Percentiles rank a stretch among this genome's conserved stretches.
Conservation (phyloP, 2,888 invertebrate species). For the Portevinia maculata region DNA sequence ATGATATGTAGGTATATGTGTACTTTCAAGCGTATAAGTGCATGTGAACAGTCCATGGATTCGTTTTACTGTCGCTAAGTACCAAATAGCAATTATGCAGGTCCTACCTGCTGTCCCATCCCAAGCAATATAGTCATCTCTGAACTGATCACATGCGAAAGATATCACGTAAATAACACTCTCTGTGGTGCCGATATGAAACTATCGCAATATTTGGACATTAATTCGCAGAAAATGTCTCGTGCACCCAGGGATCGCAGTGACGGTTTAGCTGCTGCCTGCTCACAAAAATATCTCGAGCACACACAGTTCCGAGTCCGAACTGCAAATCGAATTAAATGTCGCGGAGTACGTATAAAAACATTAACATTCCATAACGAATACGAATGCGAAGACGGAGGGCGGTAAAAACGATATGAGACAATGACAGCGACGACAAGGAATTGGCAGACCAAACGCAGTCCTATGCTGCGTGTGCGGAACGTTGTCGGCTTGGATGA, state of each 20-base stretch:
- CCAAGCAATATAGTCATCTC: constrained; percentile 54
- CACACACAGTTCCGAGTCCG: constrained; percentile 45
- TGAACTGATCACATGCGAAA: constrained; percentile 61
- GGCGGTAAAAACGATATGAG: constrained; percentile 33
- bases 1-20: no score
- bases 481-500: constrained; percentile 65
- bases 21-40: no score
- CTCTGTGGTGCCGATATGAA: constrained; percentile 51
- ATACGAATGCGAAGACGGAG: constrained; percentile 24
- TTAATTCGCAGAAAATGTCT: constrained; percentile 61
- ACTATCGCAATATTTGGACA: constrained; percentile 73
- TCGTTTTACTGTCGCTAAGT: constrained; percentile 68
- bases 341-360: constrained; percentile 56
- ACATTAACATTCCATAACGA: constrained; percentile 72
- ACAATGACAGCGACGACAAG: constrained; percentile 62
- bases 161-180: constrained; percentile 71
- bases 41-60: constrained; percentile 35
- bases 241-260: constrained; percentile 38
- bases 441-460: constrained; percentile 61
- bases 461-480: constrained; percentile 16
- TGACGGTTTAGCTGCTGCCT: constrained; percentile 4
- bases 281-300: constrained; percentile 41
- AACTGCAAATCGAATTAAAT: constrained; percentile 71
- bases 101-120: constrained; percentile 28
- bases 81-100: constrained; percentile 66